phyloP scores from a whole-genome alignment of 92 coral and sea anemone species.

The Plumapathes pennacea region DNA sequence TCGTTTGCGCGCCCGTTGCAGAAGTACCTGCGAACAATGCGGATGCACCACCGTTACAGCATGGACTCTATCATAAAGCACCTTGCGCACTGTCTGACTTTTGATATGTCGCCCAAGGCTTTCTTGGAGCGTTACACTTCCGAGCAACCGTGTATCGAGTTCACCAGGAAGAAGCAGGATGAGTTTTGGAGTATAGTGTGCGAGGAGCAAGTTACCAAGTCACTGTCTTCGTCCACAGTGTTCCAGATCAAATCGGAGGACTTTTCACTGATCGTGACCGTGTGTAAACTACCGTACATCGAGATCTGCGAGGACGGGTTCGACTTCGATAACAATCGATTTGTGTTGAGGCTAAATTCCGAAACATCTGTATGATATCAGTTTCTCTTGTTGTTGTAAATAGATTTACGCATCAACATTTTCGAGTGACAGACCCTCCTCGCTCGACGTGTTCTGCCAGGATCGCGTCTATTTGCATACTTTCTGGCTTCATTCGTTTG shows the following conservation, averaged over 20 bases:
- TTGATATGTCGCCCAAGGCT: conserved; percentile 96
- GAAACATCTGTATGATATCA: conserved; percentile 97
- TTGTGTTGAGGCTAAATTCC: conserved; percentile 88
- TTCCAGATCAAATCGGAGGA: conserved; percentile 90
- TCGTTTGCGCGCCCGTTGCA: conserved; percentile 97
- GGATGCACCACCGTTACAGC: conserved; percentile 95
- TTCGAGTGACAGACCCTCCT: too few relatives aligned
- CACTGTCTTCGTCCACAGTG: conserved; percentile 88
- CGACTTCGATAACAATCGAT: conserved; percentile 95
- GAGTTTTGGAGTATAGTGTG: conserved; percentile 94
- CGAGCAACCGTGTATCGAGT: conserved; percentile 94
- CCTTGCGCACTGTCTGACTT: conserved; percentile 94
- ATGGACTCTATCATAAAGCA: conserved; percentile 97
- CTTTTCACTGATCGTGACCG: conserved; percentile 76
- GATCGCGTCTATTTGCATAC: too few relatives aligned
- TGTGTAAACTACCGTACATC: conserved; percentile 78
- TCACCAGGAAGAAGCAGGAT: conserved; percentile 55
- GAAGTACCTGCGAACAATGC: conserved; percentile 91
- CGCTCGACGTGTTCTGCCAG: too few relatives aligned
- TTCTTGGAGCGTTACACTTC: conserved; percentile 85
- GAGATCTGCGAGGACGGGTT: conserved; percentile 86
- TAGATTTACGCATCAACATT: too few relatives aligned
- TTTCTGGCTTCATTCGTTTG: too few relatives aligned
- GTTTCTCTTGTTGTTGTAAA: too few relatives aligned
- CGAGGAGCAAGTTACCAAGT: conserved; percentile 92